Base-by-base conservation (phyloP, 1,140 invertebrate genomes). In the Aphidius gifuensis region DNA sequence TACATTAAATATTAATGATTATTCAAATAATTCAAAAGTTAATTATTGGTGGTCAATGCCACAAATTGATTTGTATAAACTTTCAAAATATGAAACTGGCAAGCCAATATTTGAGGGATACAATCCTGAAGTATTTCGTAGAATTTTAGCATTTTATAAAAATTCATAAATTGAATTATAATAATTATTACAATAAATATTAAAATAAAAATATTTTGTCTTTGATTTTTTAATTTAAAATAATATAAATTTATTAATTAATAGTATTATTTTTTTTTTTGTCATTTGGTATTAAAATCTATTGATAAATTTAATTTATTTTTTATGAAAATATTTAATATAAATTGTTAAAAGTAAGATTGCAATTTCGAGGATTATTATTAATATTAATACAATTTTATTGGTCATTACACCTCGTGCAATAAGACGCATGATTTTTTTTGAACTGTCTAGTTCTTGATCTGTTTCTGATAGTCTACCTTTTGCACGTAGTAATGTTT, bases 11-110 rank as follows among this genome's bases (percentile, higher is more conserved):
- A 66, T 92, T 5, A 81, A 86, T 72, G 23, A 32, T 32, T 32
- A 3, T 3, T 80, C 82, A 4, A 72, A 58, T 39, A 78, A 84
- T 42, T 85, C 85, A n/a, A 75, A 83, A 3, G 92, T 88, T 72
- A 96, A 96, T 79, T 84, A 90, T 66, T 92, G 89, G 84, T 96
- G 91, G 84, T 83, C 86, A 61, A 84, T 85, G 50, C 83, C 85
- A 23, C 80, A 82, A 64, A 77, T 90, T 47, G 74, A 85, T 65
- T 68, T 96, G n/a, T 95, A 88, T 73, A 74, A 86, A 6, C 83
- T 82, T 47, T 90, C 89, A 66, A 64, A 75, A 32, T 90, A 91
- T 72, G 73, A 84, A 60, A 67, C 77, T 43, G 90, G 85, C 6
- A 85, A 74, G 69, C 91, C 90, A 6, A 73, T 79, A 42, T 78